Evolutionary conservation across 2,797 vertebrate species (phyloP).

Genomic region (Acestrorhynchus altus): DNA sequence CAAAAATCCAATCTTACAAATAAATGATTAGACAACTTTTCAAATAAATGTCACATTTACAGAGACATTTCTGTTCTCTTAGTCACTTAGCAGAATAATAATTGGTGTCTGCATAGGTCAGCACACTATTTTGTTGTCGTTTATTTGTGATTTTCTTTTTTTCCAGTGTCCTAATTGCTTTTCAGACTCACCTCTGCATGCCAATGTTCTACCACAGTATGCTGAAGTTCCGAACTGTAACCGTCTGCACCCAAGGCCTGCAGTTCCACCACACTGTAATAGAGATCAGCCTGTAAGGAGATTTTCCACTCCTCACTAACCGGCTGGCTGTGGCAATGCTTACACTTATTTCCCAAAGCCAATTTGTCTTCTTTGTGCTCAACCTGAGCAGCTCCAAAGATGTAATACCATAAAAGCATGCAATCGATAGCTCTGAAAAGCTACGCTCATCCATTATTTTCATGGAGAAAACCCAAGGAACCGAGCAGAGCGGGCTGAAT

Average conservation of each 20-base stretch:
- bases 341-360: constrained; percentile 76
- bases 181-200: no score
- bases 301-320: constrained; percentile 50
- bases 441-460: constrained; percentile 81
- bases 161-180: no score
- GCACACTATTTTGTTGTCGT: no score
- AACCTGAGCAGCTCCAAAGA: constrained; percentile 76
- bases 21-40: no score
- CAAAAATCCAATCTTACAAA: no score
- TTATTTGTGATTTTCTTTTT: no score
- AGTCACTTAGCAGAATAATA: no score
- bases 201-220: not conserved
- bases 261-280: not conserved
- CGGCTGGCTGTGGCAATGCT: constrained; percentile 70
- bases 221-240: not conserved
- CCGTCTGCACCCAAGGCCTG: not conserved
- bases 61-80: no score
- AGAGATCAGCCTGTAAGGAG: constrained; percentile 9
- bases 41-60: no score
- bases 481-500: constrained; percentile 46
- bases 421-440: constrained; percentile 81
- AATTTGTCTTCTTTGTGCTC: constrained; percentile 79
- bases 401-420: constrained; percentile 87
- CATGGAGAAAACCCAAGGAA: constrained; percentile 62
- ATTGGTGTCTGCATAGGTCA: no score